A percentile compares a stretch with the other conserved stretches of the same genome.
Evolutionary conservation across 2,797 vertebrate genomes (phyloP).

Genomic region (Notamacropus eugenii): DNA sequence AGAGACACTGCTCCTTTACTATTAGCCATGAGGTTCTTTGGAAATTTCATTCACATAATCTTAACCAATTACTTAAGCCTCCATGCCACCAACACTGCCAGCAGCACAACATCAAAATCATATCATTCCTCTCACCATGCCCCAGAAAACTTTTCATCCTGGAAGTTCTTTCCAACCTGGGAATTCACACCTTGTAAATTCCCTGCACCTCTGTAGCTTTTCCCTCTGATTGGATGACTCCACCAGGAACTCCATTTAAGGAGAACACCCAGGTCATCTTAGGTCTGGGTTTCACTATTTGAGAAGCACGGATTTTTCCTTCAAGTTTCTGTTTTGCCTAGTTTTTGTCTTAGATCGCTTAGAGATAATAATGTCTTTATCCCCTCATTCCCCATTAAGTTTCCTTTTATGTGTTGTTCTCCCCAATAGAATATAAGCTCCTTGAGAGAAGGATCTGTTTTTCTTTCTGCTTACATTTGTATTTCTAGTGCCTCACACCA

Average conservation of each 20-base stretch:
- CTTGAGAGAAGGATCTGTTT: background rate
- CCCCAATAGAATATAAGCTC: background rate
- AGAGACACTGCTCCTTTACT: constrained; percentile 17
- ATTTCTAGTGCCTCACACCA: background rate
- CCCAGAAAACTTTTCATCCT: background rate
- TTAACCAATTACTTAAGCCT: background rate
- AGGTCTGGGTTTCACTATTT: too few relatives aligned
- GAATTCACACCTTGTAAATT: background rate
- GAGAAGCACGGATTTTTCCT: too few relatives aligned
- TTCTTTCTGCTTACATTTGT: background rate
- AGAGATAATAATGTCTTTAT: background rate
- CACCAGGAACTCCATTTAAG: background rate
- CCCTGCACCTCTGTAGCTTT: background rate
- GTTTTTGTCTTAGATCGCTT: too few relatives aligned
- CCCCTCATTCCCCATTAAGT: background rate
- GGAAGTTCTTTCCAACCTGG: background rate
- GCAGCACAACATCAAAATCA: background rate
- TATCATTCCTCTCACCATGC: background rate
- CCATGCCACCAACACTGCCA: constrained; percentile 7
- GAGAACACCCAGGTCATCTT: background rate
- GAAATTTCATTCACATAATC: background rate
- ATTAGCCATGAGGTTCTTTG: background rate
- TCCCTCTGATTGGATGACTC: background rate
- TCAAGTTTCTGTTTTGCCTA: too few relatives aligned
- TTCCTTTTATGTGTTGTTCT: background rate